These are phyloP conservation scores for Bombylius major DNA, from an alignment of 2,888 invertebrate genomes.

Conservation along the genomic window DNA sequence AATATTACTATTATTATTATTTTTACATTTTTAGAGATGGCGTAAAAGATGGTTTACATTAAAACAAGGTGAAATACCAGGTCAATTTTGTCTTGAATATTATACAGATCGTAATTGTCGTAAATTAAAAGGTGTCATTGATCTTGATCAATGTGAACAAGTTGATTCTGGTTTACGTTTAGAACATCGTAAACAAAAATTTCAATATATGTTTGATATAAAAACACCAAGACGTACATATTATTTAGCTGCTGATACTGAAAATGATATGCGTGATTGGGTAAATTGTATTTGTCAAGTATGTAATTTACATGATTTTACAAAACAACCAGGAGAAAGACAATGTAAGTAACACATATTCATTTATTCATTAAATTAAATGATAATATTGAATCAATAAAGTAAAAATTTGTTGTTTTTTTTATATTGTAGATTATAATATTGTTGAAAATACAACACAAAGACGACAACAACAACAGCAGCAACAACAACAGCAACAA, in stretches of 20 bases:
- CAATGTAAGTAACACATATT: slow-evolving; percentile 20
- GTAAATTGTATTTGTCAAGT: slow-evolving; percentile 87
- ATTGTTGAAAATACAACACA: slow-evolving; percentile 4
- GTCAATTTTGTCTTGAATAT: slow-evolving; percentile 87
- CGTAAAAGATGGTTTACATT: slow-evolving; percentile 88
- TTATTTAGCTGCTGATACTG: slow-evolving; percentile 84
- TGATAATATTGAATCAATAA: not conserved
- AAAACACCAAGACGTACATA: slow-evolving; percentile 81
- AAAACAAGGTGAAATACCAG: slow-evolving; percentile 83
- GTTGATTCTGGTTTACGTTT: slow-evolving; percentile 78
- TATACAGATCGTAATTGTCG: slow-evolving; percentile 78
- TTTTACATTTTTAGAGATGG: slow-evolving; percentile 62
- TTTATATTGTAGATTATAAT: slow-evolving; percentile 13
- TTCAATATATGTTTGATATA: slow-evolving; percentile 77
- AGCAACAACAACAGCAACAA: not conserved
- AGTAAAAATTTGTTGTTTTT: not conserved
- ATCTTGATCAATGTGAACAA: slow-evolving; percentile 92
- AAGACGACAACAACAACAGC: not conserved
- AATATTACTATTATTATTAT: not conserved
- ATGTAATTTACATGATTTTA: slow-evolving; percentile 63
- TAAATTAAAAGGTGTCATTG: slow-evolving; percentile 77
- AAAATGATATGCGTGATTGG: slow-evolving; percentile 90
- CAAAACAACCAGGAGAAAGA: slow-evolving; percentile 27
- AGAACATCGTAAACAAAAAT: slow-evolving; percentile 67
- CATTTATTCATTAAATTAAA: no score